phyloP scores from a whole-genome alignment of 2,113 vertebrate genomes.

The Pithys albifrons region DNA sequence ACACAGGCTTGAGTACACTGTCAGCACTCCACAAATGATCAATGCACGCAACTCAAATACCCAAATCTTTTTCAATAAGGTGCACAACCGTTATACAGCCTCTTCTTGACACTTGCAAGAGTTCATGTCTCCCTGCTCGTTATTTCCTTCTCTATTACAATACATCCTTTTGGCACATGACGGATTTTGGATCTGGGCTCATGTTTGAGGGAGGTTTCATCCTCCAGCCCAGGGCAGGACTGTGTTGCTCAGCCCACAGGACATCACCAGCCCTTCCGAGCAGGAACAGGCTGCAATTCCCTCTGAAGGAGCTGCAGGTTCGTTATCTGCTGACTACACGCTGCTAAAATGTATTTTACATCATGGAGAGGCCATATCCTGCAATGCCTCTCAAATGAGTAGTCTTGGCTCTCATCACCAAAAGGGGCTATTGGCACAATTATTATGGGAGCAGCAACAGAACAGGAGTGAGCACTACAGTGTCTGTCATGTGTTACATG shows the following conservation, averaged over 20 bases:
- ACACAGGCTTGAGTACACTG: rapidly evolving
- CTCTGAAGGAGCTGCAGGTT: background rate
- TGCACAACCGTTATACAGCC: background rate
- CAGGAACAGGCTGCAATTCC: background rate
- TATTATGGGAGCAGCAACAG: background rate
- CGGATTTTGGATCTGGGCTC: rapidly evolving
- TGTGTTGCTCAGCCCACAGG: rapidly evolving
- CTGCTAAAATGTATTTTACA: background rate
- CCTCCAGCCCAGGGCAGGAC: background rate
- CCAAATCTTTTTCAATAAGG: background rate
- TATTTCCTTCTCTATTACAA: background rate
- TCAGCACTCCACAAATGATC: background rate
- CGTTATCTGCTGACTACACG: background rate
- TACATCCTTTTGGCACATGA: background rate
- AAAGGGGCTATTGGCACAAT: background rate
- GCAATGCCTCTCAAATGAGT: background rate
- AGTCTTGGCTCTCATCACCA: background rate
- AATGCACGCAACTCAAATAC: background rate
- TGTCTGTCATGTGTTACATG: background rate
- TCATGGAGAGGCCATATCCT: background rate
- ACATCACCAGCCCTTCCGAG: background rate
- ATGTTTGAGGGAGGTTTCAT: background rate
- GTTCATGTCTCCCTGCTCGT: background rate
- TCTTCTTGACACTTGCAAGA: background rate
- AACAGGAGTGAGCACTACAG: background rate